A percentile compares a stretch with the other conserved stretches of the same genome.
Evolutionary conservation across 92 coral and sea anemone genomes (phyloP).

Genomic region (Epizoanthus stellaris): DNA sequence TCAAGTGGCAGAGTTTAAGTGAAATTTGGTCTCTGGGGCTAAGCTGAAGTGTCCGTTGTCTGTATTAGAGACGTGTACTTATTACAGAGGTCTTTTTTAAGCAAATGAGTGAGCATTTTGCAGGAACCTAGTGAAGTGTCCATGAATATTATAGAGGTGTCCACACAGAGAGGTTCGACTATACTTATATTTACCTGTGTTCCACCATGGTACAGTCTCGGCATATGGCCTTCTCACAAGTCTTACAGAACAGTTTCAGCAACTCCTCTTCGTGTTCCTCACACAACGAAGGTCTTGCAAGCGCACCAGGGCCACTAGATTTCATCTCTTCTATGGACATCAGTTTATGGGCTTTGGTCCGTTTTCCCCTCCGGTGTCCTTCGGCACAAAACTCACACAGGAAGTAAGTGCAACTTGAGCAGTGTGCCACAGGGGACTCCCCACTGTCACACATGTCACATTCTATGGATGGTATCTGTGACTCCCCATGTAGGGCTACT

Average conservation of each 20-base stretch:
- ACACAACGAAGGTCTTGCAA: constrained; percentile 65
- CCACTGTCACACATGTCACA: constrained; percentile 81
- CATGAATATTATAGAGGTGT: too few species aligned
- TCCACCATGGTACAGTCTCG: constrained; percentile 80
- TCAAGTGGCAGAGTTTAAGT: too few species aligned
- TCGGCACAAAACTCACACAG: constrained; percentile 77
- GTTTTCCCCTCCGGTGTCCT: constrained; percentile 61
- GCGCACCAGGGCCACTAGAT: constrained; percentile 38
- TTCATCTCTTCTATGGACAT: constrained; percentile 67
- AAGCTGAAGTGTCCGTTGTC: too few species aligned
- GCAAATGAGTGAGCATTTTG: too few species aligned
- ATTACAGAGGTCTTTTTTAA: too few species aligned
- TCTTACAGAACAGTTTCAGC: constrained; percentile 71
- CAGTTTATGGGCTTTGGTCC: constrained; percentile 64
- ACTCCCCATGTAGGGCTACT: constrained; percentile 34
- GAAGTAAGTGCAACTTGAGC: constrained; percentile 64
- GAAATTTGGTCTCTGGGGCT: too few species aligned
- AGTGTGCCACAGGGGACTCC: constrained; percentile 62
- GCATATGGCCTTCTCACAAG: constrained; percentile 83
- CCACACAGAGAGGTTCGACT: too few species aligned
- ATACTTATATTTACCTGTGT: constrained; percentile 52
- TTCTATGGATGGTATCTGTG: background rate
- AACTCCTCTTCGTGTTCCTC: constrained; percentile 70
- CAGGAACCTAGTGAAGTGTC: too few species aligned
- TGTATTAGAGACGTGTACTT: too few species aligned